These are phyloP conservation scores for Hemichromis elongatus DNA, from an alignment of 2,113 vertebrate genomes.

Conservation along the genomic window DNA sequence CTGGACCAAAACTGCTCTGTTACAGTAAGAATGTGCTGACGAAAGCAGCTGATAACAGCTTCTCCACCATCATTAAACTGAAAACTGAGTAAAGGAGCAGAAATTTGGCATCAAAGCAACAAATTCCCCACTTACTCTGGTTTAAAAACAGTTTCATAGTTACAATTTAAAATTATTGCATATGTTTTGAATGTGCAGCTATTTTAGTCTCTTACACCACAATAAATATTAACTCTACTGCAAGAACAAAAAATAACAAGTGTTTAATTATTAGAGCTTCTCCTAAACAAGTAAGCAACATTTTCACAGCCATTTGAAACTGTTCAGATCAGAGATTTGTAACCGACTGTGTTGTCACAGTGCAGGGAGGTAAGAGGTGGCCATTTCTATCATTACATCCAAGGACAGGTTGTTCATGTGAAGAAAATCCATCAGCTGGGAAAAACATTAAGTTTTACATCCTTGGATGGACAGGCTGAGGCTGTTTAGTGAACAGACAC, in stretches of 20 bases:
- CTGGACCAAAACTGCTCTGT: background rate
- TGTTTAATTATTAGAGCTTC: background rate
- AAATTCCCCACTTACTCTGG: background rate
- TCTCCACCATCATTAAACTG: background rate
- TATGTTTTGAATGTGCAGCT: background rate
- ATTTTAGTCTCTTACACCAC: background rate
- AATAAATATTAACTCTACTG: background rate
- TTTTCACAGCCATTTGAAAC: background rate
- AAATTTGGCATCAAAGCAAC: background rate
- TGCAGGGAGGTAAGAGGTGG: background rate
- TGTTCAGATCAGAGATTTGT: background rate
- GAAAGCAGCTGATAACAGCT: background rate
- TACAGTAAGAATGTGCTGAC: background rate
- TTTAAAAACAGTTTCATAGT: background rate
- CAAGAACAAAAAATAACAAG: background rate
- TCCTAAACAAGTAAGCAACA: background rate
- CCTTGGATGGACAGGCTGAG: background rate
- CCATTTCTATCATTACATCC: background rate
- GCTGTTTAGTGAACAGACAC: background rate
- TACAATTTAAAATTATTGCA: background rate
- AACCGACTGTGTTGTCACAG: rapidly evolving
- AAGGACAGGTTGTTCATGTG: background rate
- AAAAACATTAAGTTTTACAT: background rate
- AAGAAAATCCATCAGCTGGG: background rate
- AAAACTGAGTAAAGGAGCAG: background rate